Conservation (phyloP, 2,113 vertebrate genomes). For the Gobius niger region DNA sequence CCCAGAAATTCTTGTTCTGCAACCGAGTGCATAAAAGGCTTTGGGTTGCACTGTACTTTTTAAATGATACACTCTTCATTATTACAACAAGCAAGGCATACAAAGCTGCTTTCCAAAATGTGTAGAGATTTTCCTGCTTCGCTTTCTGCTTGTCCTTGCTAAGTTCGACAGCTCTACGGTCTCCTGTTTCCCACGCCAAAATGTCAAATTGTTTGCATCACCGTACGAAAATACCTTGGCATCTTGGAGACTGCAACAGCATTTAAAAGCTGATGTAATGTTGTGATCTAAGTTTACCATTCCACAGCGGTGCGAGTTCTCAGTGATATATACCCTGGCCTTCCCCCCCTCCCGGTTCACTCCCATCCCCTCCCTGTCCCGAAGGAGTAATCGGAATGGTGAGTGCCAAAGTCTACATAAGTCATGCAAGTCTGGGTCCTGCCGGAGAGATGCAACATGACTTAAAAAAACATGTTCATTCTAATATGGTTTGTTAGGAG, state of each 20-base stretch:
- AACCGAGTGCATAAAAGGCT: background rate
- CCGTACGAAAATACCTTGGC: background rate
- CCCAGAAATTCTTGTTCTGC: background rate
- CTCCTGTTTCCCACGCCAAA: too few species aligned
- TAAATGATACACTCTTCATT: background rate
- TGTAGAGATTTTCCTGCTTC: background rate
- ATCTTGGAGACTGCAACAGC: background rate
- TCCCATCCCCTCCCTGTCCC: conserved; percentile 42
- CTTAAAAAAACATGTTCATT: background rate
- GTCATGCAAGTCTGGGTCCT: conserved; percentile 1
- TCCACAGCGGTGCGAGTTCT: background rate
- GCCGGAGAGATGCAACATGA: background rate
- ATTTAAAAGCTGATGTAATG: background rate
- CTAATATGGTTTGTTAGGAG: too few species aligned
- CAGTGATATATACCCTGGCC: background rate
- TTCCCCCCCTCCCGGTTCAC: conserved; percentile 16
- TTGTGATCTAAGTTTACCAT: conserved; percentile 2
- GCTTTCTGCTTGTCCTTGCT: background rate
- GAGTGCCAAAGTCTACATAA: conserved; percentile 39
- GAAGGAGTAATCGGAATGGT: conserved; percentile 24
- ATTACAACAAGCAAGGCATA: background rate
- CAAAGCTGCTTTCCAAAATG: too few species aligned
- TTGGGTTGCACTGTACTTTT: background rate
- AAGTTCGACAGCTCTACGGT: too few species aligned
- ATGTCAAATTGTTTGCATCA: too few species aligned